These are phyloP conservation scores for Taphrorychus bicolor DNA, from an alignment of 2,888 invertebrate genomes.

Conservation along the genomic window DNA sequence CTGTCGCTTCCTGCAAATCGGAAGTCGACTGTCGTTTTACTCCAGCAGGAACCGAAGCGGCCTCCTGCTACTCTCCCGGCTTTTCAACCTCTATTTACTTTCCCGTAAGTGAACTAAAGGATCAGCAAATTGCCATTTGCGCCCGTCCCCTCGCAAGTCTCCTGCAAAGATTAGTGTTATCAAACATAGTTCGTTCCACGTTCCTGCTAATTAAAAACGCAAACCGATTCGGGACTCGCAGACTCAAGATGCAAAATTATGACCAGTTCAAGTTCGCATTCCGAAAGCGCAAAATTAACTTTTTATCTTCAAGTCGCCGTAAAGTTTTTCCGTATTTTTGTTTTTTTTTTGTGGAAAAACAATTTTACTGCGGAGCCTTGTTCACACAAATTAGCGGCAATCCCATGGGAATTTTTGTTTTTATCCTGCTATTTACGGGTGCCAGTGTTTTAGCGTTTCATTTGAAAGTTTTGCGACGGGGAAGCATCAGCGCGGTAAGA, in stretches of 20 bases:
- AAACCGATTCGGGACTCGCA: constrained; percentile 12
- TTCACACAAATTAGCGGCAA: constrained; percentile 35
- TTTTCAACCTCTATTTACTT: constrained; percentile 32
- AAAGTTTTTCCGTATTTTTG: constrained; percentile 37
- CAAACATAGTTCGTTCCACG: not conserved
- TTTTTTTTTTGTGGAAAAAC: constrained; percentile 27
- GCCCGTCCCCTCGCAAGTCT: not conserved
- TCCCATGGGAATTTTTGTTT: not conserved
- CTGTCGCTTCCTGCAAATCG: constrained; percentile 25
- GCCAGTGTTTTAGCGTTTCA: not conserved
- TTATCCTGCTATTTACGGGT: not conserved
- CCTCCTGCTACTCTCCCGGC: constrained; percentile 18
- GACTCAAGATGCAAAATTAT: constrained; percentile 15
- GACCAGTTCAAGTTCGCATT: not conserved
- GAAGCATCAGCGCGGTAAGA: not conserved
- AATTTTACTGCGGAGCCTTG: constrained; percentile 36
- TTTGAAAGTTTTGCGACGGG: not conserved
- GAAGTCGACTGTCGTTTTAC: constrained; percentile 34
- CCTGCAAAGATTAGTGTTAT: not conserved
- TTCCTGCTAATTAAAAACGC: constrained; percentile 25
- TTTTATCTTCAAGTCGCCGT: constrained; percentile 32
- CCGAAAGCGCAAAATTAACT: constrained; percentile 33
- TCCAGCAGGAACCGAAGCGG: constrained; percentile 17
- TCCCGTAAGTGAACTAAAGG: constrained; percentile 18
- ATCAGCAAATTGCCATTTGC: constrained; percentile 22